Evolutionary conservation across 2,113 vertebrate genomes (phyloP).

Genomic region (Cichladusa arquata): DNA sequence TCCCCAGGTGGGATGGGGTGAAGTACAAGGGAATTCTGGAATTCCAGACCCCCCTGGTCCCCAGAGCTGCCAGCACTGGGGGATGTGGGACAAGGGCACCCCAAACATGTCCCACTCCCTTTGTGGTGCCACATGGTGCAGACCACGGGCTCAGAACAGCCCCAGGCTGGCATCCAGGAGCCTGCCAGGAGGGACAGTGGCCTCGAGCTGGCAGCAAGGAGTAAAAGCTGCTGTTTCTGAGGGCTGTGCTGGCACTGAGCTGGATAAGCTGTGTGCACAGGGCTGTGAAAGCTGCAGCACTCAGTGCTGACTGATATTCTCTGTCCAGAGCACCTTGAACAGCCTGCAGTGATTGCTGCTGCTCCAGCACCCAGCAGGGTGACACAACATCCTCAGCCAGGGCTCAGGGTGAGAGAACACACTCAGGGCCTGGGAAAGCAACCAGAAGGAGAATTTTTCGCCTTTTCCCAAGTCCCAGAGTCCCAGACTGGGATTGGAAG

Average conservation of each 20-base stretch:
- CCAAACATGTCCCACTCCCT: background rate
- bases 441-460: background rate
- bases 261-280: background rate
- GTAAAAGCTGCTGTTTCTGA: background rate
- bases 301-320: background rate
- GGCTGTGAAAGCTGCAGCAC: background rate
- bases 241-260: background rate
- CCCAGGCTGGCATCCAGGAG: background rate
- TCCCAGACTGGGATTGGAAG: background rate
- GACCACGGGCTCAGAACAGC: background rate
- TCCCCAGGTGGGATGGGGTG: background rate
- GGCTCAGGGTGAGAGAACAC: background rate
- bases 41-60: background rate
- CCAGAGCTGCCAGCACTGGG: background rate
- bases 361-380: background rate
- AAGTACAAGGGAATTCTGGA: background rate
- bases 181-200: background rate
- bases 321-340: background rate
- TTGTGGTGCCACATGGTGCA: background rate
- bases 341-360: background rate
- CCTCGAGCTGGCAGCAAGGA: background rate
- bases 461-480: background rate
- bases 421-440: background rate
- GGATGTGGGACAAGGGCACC: background rate
- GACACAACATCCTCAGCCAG: background rate